Percentiles rank a stretch among this genome's conserved stretches.
These are phyloP conservation scores for Lasioglossum villosulum DNA, from an alignment of 2,888 invertebrate species.

Conservation along the genomic window DNA sequence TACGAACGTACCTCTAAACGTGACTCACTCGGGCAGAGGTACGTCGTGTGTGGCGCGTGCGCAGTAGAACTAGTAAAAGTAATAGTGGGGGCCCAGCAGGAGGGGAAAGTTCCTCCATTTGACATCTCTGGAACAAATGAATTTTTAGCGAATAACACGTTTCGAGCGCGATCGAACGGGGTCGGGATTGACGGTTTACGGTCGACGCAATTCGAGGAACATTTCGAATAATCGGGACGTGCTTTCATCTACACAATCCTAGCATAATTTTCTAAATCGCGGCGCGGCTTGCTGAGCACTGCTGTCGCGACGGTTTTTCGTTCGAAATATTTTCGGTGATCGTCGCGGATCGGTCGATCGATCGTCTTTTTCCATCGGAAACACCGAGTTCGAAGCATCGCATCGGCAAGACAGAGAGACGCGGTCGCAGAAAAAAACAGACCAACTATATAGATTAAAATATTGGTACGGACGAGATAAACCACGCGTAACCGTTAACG, in stretches of 20 bases:
- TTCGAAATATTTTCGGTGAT: constrained; percentile 13
- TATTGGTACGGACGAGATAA: not conserved
- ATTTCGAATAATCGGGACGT: not conserved
- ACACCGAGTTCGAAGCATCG: constrained; percentile 4
- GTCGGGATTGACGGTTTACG: constrained; percentile 23
- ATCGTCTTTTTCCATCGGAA: not conserved
- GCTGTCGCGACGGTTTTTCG: not conserved
- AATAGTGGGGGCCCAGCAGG: no score
- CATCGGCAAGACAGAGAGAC: not conserved
- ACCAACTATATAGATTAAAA: not conserved
- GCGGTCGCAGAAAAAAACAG: not conserved
- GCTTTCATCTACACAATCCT: constrained; percentile 35
- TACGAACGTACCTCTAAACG: no score
- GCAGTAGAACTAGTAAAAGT: no score
- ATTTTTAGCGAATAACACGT: constrained; percentile 7
- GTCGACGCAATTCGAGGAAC: not conserved
- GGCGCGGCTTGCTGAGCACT: constrained; percentile 29
- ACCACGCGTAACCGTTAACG: not conserved
- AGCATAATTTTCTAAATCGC: constrained; percentile 56
- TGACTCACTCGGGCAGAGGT: no score
- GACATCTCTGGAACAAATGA: constrained; percentile 59
- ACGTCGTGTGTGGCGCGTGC: no score
- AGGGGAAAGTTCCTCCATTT: no score
- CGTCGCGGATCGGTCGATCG: not conserved
- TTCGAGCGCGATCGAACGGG: not conserved